A percentile compares a stretch with the other conserved stretches of the same genome.
These are phyloP conservation scores for Salarias fasciatus DNA, from an alignment of 2,797 vertebrate genomes.

Conservation along the genomic window DNA sequence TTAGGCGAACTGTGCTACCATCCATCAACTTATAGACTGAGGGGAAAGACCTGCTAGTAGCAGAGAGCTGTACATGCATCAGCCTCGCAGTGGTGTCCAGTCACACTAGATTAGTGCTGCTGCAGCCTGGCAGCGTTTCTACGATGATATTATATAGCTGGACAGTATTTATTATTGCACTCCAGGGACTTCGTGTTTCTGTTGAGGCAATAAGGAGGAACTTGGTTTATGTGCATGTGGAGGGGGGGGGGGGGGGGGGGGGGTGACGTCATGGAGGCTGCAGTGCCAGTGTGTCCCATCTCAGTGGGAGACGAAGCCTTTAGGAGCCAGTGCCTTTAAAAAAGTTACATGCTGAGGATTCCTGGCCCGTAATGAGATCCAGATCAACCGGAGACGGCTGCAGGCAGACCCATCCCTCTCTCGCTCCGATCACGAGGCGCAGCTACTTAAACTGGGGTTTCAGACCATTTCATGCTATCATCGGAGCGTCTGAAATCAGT, in stretches of 20 bases:
- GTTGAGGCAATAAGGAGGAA: constrained; percentile 15
- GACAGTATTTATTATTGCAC: constrained; percentile 19
- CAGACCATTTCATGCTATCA: constrained; percentile 20
- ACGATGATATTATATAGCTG: constrained; percentile 22
- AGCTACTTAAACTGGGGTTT: constrained; percentile 31
- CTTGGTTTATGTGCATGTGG: constrained; percentile 2
- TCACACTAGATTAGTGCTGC: constrained; percentile 7
- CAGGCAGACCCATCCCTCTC: constrained; percentile 40
- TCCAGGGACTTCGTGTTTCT: constrained; percentile 18
- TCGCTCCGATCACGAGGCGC: constrained; percentile 52
- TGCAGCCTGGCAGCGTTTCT: background rate
- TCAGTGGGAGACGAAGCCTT: constrained; percentile 60
- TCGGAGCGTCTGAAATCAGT: constrained; percentile 31
- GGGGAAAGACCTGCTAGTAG: constrained; percentile 35
- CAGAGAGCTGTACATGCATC: constrained; percentile 8
- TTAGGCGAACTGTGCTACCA: constrained; percentile 46
- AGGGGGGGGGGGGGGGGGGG: constrained; percentile 6
- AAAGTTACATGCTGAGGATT: constrained; percentile 75
- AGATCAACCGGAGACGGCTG: constrained; percentile 61
- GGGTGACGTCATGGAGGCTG: constrained; percentile 41
- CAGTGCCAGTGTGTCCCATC: constrained; percentile 58
- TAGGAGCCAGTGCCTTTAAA: constrained; percentile 66
- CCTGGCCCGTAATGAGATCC: constrained; percentile 73
- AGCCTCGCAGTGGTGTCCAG: constrained; percentile 2
- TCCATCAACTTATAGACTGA: constrained; percentile 56